phyloP scores from a whole-genome alignment of 2,113 vertebrate species.

The Sinocyclocheilus anshuiensis region DNA sequence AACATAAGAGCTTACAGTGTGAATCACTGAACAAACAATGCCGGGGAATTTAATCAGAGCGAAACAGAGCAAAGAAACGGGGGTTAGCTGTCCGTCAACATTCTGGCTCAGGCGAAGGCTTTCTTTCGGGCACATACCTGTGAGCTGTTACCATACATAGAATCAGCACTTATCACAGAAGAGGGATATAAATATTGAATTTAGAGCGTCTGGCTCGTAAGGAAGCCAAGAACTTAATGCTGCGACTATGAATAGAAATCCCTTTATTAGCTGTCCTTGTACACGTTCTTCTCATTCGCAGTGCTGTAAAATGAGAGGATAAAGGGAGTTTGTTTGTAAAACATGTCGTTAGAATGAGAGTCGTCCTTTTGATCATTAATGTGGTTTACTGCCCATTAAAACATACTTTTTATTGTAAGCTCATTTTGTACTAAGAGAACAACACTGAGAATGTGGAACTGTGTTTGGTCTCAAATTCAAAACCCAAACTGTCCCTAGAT shows the following conservation, averaged over 20 bases:
- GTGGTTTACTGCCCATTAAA: constrained; percentile 26
- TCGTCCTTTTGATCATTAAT: constrained; percentile 9
- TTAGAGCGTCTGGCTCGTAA: constrained; percentile 68
- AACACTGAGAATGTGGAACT: background rate
- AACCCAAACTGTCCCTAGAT: constrained; percentile 16
- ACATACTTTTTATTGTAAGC: constrained; percentile 21
- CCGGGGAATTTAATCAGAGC: constrained; percentile 64
- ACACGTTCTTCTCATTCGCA: background rate
- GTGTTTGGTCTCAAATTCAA: constrained; percentile 9
- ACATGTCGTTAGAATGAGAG: constrained; percentile 15
- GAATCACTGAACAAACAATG: constrained; percentile 65
- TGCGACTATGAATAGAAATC: constrained; percentile 65
- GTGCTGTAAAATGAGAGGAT: constrained; percentile 12
- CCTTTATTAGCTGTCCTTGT: constrained; percentile 50
- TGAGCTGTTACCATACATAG: constrained; percentile 75
- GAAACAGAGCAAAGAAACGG: constrained; percentile 48
- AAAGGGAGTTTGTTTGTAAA: constrained; percentile 15
- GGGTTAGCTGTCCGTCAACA: constrained; percentile 62
- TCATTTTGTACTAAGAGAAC: constrained; percentile 22
- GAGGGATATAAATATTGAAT: constrained; percentile 66
- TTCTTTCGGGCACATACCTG: constrained; percentile 66
- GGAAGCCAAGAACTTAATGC: constrained; percentile 67
- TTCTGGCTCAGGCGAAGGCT: constrained; percentile 62
- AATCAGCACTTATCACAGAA: constrained; percentile 62
- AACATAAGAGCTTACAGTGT: constrained; percentile 52